Conservation (phyloP, 2,888 invertebrate species). For the Unio delphinus region DNA sequence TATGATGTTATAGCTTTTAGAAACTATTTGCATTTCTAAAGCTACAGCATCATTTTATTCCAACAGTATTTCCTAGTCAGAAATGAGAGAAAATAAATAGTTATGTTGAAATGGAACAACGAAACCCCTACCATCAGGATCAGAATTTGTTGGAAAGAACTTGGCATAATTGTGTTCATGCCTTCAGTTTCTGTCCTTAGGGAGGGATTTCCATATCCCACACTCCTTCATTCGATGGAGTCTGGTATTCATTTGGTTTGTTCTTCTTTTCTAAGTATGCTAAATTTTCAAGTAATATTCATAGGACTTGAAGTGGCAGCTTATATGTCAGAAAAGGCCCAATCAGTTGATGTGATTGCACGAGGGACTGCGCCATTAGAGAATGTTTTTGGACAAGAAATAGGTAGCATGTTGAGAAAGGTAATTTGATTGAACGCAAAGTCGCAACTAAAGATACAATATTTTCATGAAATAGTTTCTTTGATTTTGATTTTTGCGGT, state of each 20-base stretch:
- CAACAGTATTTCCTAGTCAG: too few relatives aligned
- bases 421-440: conserved; percentile 38
- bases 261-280: conserved; percentile 2
- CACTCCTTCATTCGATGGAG: background rate
- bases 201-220: background rate
- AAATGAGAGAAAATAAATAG: too few relatives aligned
- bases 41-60: too few relatives aligned
- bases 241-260: background rate
- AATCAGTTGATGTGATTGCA: conserved; percentile 85
- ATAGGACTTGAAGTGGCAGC: conserved; percentile 86
- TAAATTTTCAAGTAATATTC: conserved; percentile 3
- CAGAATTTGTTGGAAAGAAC: background rate
- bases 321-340: conserved; percentile 81
- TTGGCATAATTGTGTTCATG: background rate
- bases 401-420: conserved; percentile 82
- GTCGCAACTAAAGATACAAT: too few relatives aligned
- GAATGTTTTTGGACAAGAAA: conserved; percentile 80
- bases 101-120: too few relatives aligned
- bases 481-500: too few relatives aligned
- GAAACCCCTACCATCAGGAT: too few relatives aligned
- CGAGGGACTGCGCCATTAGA: conserved; percentile 82
- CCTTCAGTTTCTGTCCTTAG: background rate
- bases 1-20: too few relatives aligned
- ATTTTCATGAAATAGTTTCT: too few relatives aligned
- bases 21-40: too few relatives aligned